Percentiles rank a stretch among this genome's conserved stretches.
phyloP scores from a whole-genome alignment of 2,797 vertebrate species.

The Phoebastria nigripes region DNA sequence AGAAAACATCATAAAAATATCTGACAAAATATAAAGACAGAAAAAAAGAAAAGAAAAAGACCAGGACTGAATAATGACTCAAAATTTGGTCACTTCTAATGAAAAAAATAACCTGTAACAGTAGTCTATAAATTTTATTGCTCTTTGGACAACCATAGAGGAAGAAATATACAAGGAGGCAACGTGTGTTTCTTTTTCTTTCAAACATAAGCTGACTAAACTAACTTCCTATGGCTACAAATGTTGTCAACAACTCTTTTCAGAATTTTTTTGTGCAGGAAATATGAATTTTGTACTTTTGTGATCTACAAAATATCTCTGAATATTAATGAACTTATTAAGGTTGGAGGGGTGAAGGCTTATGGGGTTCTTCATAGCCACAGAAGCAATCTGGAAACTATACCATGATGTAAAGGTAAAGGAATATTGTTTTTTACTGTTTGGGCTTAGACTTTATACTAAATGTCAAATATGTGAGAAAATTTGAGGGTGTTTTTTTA shows the following conservation, averaged over 20 bases:
- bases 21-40: neutral
- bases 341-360: neutral
- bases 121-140: neutral
- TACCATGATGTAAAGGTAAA: neutral
- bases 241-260: neutral
- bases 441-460: neutral
- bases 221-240: neutral
- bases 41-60: neutral
- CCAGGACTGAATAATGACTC: neutral
- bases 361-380: neutral
- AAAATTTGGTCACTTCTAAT: neutral
- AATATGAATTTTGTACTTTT: neutral
- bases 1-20: neutral
- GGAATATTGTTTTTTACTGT: accelerated
- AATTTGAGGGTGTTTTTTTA: neutral
- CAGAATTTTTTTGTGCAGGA: neutral
- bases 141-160: neutral
- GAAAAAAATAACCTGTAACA: neutral
- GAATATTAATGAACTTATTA: neutral
- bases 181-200: neutral
- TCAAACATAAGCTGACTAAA: neutral
- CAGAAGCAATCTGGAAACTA: neutral
- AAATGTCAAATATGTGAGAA: neutral
- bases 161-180: neutral
- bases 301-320: neutral